A percentile compares a stretch with the other conserved stretches of the same genome.
These are phyloP conservation scores for Noctua janthe DNA, from an alignment of 2,888 invertebrate species.

Conservation along the genomic window DNA sequence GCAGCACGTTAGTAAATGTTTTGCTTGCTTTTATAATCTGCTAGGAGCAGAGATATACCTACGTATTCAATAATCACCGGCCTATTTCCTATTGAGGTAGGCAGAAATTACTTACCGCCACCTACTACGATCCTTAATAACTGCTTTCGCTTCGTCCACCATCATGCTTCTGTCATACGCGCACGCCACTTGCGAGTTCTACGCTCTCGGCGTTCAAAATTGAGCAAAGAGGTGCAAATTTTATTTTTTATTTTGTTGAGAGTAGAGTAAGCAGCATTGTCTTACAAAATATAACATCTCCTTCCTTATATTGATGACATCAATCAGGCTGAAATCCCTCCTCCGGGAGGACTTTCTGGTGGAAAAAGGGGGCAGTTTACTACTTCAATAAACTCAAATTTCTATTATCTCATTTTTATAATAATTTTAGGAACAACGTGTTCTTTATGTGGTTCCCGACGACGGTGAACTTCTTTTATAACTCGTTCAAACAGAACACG, in stretches of 20 bases:
- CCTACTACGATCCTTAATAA: not conserved
- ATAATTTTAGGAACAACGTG: slow-evolving; percentile 81
- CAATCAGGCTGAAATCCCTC: not conserved
- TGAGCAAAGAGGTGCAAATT: not conserved
- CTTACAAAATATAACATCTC: not conserved
- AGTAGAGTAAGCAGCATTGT: not conserved
- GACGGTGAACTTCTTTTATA: slow-evolving; percentile 86
- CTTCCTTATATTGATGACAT: not conserved
- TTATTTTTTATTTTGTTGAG: not conserved
- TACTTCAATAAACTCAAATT: not conserved
- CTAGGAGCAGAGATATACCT: not conserved
- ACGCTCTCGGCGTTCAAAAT: not conserved
- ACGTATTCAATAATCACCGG: not conserved
- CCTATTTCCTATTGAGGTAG: not conserved
- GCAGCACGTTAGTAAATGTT: slow-evolving; percentile 89
- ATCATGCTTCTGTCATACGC: not conserved
- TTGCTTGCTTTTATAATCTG: slow-evolving; percentile 6
- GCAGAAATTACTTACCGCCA: not conserved
- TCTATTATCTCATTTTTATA: not conserved
- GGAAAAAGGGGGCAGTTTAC: not conserved
- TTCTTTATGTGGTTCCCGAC: slow-evolving; percentile 89
- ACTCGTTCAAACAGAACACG: slow-evolving; percentile 65
- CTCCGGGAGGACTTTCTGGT: not conserved
- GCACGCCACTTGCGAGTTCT: not conserved
- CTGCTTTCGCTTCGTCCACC: not conserved